Evolutionary conservation across 1,140 invertebrate genomes (phyloP).

Genomic region (Zophobas morio): DNA sequence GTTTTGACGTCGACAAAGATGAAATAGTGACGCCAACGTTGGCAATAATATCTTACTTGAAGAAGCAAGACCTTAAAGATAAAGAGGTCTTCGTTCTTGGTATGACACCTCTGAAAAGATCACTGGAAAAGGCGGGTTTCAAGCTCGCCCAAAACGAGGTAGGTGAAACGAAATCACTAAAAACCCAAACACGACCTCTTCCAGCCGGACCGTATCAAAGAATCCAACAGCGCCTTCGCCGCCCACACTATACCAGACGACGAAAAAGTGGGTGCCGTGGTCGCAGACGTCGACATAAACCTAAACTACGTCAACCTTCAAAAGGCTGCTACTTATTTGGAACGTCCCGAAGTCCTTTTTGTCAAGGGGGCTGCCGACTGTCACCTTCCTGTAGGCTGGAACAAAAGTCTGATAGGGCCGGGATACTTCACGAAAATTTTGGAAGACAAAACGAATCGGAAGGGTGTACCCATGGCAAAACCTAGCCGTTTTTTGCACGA

Average conservation of each 20-base stretch:
- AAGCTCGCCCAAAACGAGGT: conserved; percentile 45
- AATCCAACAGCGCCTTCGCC: neutral
- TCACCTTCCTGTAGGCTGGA: no score
- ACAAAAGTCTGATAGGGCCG: conserved; percentile 47
- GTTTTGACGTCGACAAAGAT: conserved; percentile 19
- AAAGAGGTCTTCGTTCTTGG: conserved; percentile 59
- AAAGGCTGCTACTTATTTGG: no score
- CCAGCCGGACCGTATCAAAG: neutral
- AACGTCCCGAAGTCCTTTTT: no score
- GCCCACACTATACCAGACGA: conserved; percentile 23
- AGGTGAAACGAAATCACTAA: neutral
- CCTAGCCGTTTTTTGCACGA: conserved; percentile 54
- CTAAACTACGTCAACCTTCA: conserved; percentile 38
- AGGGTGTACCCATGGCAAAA: conserved; percentile 57
- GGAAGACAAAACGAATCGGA: conserved; percentile 47
- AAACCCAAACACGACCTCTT: conserved; percentile 3
- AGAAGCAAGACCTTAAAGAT: conserved; percentile 55
- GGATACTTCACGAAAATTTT: conserved; percentile 53
- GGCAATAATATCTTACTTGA: conserved; percentile 57
- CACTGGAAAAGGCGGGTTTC: conserved; percentile 56
- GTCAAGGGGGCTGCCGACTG: no score
- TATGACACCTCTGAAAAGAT: conserved; percentile 50
- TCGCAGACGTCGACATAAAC: conserved; percentile 57
- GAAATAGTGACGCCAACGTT: conserved; percentile 55
- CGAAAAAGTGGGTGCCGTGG: conserved; percentile 59